Evolutionary conservation across 92 coral and sea anemone species (phyloP).

Genomic region (Heliopora coerulea): DNA sequence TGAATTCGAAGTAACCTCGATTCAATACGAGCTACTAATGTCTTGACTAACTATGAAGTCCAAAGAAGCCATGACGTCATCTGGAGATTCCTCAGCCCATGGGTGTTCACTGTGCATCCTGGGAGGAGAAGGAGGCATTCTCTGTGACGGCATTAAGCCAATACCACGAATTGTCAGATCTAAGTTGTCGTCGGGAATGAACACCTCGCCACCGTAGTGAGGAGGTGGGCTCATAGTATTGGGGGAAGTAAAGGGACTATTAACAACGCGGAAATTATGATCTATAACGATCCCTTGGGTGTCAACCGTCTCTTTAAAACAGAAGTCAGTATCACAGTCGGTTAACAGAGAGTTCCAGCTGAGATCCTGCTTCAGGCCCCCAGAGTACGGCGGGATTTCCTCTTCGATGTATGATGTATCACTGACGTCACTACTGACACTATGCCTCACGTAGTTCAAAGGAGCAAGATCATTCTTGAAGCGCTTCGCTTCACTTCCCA

Average conservation of each 20-base stretch:
- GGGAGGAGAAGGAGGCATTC: constrained; percentile 29
- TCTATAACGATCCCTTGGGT: constrained; percentile 89
- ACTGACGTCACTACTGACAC: constrained; percentile 49
- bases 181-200: constrained; percentile 66
- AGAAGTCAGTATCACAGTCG: constrained; percentile 74
- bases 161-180: constrained; percentile 87
- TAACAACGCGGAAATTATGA: constrained; percentile 52
- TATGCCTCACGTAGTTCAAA: constrained; percentile 59
- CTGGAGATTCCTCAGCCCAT: constrained; percentile 36
- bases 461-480: constrained; percentile 57
- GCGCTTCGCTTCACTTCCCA: constrained; percentile 53
- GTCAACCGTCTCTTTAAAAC: constrained; percentile 86
- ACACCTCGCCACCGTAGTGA: constrained; percentile 70
- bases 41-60: constrained; percentile 38
- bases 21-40: constrained; percentile 15
- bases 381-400: constrained; percentile 91
- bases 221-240: constrained; percentile 30
- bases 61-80: constrained; percentile 41
- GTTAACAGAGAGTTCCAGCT: constrained; percentile 90
- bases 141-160: constrained; percentile 66
- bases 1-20: not conserved
- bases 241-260: constrained; percentile 46
- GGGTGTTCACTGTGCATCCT: constrained; percentile 20
- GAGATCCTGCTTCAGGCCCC: constrained; percentile 87
- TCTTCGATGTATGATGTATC: constrained; percentile 69